A percentile compares a stretch with the other conserved stretches of the same genome.
phyloP scores from a whole-genome alignment of 2,797 vertebrate genomes.

The Mormyrus hasselquistii region DNA sequence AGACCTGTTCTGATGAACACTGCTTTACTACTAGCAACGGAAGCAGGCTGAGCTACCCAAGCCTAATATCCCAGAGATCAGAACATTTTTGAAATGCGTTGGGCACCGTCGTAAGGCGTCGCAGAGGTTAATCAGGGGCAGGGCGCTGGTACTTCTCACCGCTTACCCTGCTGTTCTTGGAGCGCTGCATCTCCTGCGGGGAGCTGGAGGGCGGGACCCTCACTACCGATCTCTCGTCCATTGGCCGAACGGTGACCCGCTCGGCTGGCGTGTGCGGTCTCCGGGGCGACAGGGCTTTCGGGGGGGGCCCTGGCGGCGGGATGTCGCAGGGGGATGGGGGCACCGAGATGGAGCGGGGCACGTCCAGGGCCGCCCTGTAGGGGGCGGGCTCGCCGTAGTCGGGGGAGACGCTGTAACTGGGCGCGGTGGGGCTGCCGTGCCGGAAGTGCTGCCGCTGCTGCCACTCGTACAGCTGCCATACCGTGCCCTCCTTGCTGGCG shows the following conservation, averaged over 20 bases:
- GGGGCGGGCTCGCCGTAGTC: slow-evolving; percentile 74
- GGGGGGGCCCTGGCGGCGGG: slow-evolving; percentile 63
- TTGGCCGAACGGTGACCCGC: slow-evolving; percentile 81
- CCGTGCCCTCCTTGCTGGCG: slow-evolving; percentile 87
- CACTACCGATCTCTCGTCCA: slow-evolving; percentile 63
- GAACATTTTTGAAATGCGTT: neutral
- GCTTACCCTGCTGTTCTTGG: slow-evolving; percentile 74
- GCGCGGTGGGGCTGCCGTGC: slow-evolving; percentile 87
- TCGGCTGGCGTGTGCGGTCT: slow-evolving; percentile 90
- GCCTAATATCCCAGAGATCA: neutral
- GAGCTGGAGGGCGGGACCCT: slow-evolving; percentile 74
- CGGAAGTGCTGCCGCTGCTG: slow-evolving; percentile 96
- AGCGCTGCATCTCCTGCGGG: slow-evolving; percentile 66
- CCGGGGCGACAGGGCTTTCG: slow-evolving; percentile 69
- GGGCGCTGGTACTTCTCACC: neutral
- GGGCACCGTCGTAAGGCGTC: neutral
- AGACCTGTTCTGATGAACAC: neutral
- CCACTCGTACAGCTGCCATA: slow-evolving; percentile 98
- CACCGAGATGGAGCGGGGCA: slow-evolving; percentile 89
- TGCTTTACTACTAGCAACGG: neutral
- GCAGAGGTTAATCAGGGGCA: neutral
- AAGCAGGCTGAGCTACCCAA: neutral
- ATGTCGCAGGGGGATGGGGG: slow-evolving; percentile 89
- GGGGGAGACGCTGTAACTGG: slow-evolving; percentile 73
- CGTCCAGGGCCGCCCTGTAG: slow-evolving; percentile 81